Conservation (phyloP, 35 echinoderm and acorn worm species). For the Strongylocentrotus purpuratus region DNA sequence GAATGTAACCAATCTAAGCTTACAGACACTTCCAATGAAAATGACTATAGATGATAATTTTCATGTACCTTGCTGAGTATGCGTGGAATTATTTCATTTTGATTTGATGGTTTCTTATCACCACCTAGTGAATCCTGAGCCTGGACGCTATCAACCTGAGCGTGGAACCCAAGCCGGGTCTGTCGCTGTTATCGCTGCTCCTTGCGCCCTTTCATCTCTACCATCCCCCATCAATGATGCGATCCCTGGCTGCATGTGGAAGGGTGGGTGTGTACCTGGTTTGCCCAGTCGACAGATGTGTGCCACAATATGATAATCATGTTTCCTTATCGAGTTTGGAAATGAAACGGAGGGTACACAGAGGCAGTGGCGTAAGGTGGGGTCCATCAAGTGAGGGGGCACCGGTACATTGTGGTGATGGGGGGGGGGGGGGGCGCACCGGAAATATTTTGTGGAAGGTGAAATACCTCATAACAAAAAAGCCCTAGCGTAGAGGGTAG, state of each 20-base stretch:
- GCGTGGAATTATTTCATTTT: neutral
- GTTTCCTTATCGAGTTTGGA: neutral
- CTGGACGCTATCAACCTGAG: neutral
- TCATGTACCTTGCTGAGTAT: neutral
- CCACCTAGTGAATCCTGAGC: neutral
- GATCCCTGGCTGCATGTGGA: neutral
- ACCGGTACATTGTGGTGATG: too few species aligned
- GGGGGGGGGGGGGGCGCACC: too few species aligned
- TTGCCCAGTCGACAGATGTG: neutral
- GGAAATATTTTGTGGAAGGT: too few species aligned
- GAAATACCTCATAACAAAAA: too few species aligned
- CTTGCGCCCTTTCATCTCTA: neutral
- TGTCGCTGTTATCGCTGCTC: neutral
- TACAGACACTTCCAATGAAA: neutral
- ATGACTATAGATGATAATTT: neutral
- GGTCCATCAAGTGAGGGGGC: too few species aligned
- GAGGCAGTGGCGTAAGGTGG: neutral
- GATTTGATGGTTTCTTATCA: conserved; percentile 11
- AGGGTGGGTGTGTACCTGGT: neutral
- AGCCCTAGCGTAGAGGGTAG: too few species aligned
- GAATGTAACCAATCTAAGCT: neutral
- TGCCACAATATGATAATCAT: neutral
- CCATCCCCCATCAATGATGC: neutral
- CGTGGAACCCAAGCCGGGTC: neutral
- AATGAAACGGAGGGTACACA: neutral